phyloP scores from a whole-genome alignment of 2,888 invertebrate genomes.

The Trissonchulus sp. region DNA sequence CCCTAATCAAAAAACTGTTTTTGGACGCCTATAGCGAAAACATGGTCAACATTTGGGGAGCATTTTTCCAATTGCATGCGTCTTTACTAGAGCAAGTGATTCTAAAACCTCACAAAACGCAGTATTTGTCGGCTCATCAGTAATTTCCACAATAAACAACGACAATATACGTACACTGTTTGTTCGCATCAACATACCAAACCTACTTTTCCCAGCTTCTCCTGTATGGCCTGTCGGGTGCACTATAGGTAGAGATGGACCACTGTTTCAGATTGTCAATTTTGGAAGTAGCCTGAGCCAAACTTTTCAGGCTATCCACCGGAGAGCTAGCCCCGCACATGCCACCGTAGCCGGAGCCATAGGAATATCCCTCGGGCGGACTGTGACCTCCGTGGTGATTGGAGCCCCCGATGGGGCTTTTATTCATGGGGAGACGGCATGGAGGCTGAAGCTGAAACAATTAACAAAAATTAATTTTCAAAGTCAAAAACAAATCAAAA shows the following conservation, averaged over 20 bases:
- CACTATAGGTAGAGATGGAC: constrained; percentile 97
- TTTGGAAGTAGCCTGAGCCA: constrained; percentile 59
- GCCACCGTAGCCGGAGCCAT: constrained; percentile 16
- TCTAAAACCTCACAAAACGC: too few relatives aligned
- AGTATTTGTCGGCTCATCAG: too few relatives aligned
- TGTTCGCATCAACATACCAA: too few relatives aligned
- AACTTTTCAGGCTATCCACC: not conserved
- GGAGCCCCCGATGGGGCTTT: not conserved
- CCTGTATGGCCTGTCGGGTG: constrained; percentile 89
- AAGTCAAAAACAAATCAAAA: too few relatives aligned
- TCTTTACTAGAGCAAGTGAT: too few relatives aligned
- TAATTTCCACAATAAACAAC: too few relatives aligned
- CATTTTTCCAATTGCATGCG: too few relatives aligned
- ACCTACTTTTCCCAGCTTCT: constrained; percentile 75
- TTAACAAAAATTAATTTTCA: not conserved
- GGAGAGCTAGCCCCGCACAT: not conserved
- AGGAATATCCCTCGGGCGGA: constrained; percentile 15
- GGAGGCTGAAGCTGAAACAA: not conserved
- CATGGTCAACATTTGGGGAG: too few relatives aligned
- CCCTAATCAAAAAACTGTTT: too few relatives aligned
- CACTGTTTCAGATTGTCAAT: constrained; percentile 88
- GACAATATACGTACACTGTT: too few relatives aligned
- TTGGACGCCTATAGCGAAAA: too few relatives aligned
- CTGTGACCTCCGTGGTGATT: not conserved
- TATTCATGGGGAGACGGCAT: too few relatives aligned